These are phyloP conservation scores for Crocuta crocuta DNA, from an alignment of 2,113 vertebrate genomes.

Conservation along the genomic window DNA sequence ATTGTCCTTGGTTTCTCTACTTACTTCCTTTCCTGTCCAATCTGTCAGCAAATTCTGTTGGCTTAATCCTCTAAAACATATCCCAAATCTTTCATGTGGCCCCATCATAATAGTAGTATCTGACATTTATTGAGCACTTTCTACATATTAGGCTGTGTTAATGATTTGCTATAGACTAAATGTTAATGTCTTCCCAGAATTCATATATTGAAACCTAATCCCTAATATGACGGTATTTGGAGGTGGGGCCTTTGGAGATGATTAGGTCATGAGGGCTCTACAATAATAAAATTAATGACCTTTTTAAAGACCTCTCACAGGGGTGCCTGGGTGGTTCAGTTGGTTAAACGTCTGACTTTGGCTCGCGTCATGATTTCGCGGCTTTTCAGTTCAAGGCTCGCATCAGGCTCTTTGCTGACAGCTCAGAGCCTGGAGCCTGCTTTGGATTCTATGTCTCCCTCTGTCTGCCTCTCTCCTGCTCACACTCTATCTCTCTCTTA, in stretches of 20 bases:
- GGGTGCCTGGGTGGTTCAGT: background rate
- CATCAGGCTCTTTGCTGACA: no score
- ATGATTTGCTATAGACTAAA: background rate
- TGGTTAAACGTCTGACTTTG: no score
- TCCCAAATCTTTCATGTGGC: background rate
- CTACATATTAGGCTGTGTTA: background rate
- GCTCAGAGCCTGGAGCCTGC: no score
- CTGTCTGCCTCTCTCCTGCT: no score
- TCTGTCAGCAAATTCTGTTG: background rate
- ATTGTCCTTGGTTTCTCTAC: slow-evolving; percentile 44
- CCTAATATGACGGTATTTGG: background rate
- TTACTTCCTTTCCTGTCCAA: background rate
- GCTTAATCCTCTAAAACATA: background rate
- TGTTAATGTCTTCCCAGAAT: background rate
- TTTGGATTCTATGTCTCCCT: no score
- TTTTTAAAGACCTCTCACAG: background rate
- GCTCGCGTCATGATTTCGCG: no score
- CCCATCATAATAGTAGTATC: background rate
- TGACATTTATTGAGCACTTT: background rate
- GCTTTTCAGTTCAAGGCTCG: no score
- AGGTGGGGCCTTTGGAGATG: background rate
- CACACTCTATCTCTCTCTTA: no score
- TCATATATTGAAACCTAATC: background rate
- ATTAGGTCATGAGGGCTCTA: background rate
- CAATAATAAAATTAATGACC: background rate